A percentile compares a stretch with the other conserved stretches of the same genome.
These are phyloP conservation scores for Zoroaster sp. DNA, from an alignment of 53 echinoderm and acorn worm species.

Conservation along the genomic window DNA sequence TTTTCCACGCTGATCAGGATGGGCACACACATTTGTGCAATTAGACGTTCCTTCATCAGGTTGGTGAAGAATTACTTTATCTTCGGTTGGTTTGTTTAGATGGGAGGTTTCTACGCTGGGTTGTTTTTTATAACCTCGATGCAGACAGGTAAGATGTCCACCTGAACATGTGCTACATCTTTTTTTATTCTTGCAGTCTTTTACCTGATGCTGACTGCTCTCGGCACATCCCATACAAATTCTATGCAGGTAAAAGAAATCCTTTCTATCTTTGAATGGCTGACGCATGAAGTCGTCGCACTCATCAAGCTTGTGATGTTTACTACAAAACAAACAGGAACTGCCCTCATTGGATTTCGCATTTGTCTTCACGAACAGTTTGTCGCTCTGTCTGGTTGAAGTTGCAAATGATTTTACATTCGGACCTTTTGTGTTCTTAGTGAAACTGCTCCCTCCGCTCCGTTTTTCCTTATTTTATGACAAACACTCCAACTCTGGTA, in stretches of 20 bases:
- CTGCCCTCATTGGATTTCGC: too few relatives aligned
- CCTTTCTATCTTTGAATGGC: not conserved
- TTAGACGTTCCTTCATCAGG: not conserved
- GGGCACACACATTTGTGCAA: constrained; percentile 25
- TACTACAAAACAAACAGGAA: not conserved
- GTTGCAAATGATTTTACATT: not conserved
- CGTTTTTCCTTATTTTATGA: not conserved
- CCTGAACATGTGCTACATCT: not conserved
- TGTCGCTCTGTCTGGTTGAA: not conserved
- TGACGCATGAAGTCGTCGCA: not conserved
- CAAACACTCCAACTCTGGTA: not conserved
- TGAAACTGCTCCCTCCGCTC: not conserved
- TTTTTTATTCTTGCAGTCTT: not conserved
- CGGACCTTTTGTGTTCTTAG: not conserved
- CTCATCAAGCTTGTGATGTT: not conserved
- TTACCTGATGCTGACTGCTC: not conserved
- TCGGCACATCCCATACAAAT: not conserved
- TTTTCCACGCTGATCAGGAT: constrained; percentile 5
- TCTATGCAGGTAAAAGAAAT: not conserved
- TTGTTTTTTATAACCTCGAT: not conserved
- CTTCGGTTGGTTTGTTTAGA: too few relatives aligned
- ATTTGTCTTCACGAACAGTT: not conserved
- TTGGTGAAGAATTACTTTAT: not conserved
- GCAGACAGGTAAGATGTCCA: not conserved
- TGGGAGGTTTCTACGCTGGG: not conserved